Percentiles rank a stretch among this genome's conserved stretches.
Evolutionary conservation across 2,113 vertebrate genomes (phyloP).

Genomic region (Antechinus flavipes): DNA sequence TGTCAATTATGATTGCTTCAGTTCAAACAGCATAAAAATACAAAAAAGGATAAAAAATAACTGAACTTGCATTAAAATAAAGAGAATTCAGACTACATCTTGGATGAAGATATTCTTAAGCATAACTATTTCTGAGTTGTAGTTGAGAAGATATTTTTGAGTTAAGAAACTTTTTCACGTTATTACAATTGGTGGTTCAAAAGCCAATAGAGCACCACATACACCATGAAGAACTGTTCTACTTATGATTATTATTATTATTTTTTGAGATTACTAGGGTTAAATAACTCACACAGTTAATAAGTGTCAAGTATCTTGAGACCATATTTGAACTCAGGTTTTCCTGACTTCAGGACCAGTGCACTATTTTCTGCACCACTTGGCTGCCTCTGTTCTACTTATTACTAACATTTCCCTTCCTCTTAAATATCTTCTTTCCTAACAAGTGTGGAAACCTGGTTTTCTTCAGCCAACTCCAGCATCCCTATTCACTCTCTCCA

Average conservation of each 20-base stretch:
- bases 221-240: not conserved
- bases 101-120: not conserved
- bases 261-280: too few relatives aligned
- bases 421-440: not conserved
- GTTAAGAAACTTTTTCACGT: not conserved
- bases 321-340: too few relatives aligned
- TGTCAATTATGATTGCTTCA: constrained; percentile 6
- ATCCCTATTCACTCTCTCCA: not conserved
- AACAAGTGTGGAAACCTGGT: not conserved
- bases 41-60: not conserved
- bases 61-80: too few relatives aligned
- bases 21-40: not conserved
- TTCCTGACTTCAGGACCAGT: too few relatives aligned
- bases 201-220: not conserved
- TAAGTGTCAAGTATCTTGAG: too few relatives aligned
- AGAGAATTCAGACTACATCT: not conserved
- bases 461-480: not conserved
- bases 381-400: not conserved
- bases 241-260: too few relatives aligned
- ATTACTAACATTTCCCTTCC: not conserved
- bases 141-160: not conserved
- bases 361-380: too few relatives aligned
- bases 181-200: not conserved
- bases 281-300: too few relatives aligned
- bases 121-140: not conserved